phyloP scores from a whole-genome alignment of 2,888 invertebrate genomes.

The Pasiphila rectangulata region DNA sequence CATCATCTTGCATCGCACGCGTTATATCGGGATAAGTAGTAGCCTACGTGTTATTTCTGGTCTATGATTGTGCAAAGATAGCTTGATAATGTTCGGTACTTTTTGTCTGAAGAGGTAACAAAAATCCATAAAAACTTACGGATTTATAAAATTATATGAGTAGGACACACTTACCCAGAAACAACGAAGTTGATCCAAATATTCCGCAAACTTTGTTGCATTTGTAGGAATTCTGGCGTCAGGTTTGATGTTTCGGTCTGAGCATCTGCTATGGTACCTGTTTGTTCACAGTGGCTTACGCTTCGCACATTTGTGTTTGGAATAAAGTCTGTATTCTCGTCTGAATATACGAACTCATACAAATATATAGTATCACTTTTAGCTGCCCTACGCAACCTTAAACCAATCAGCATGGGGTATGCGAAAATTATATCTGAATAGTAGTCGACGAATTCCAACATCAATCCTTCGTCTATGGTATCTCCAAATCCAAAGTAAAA shows the following conservation, averaged over 20 bases:
- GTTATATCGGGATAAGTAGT: too few relatives aligned
- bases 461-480: background rate
- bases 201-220: constrained; percentile 4
- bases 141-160: background rate
- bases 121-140: too few relatives aligned
- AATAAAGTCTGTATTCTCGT: constrained; percentile 6
- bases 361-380: constrained; percentile 5
- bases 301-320: constrained; percentile 2
- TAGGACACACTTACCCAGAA: constrained; percentile 3
- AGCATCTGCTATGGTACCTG: background rate
- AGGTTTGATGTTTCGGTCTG: background rate
- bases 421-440: constrained; percentile 7
- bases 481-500: constrained; percentile 23
- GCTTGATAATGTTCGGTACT: background rate
- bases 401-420: constrained; percentile 7
- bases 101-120: background rate
- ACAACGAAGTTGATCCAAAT: constrained; percentile 16
- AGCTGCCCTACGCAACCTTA: constrained; percentile 3
- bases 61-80: too few relatives aligned
- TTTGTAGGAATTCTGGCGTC: constrained; percentile 2
- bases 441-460: constrained; percentile 11
- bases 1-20: too few relatives aligned
- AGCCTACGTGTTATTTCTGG: background rate
- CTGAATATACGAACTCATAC: constrained; percentile 8
- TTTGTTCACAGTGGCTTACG: constrained; percentile 6